Evolutionary conservation across 2,113 vertebrate species (phyloP).

Genomic region (Otus sunia): DNA sequence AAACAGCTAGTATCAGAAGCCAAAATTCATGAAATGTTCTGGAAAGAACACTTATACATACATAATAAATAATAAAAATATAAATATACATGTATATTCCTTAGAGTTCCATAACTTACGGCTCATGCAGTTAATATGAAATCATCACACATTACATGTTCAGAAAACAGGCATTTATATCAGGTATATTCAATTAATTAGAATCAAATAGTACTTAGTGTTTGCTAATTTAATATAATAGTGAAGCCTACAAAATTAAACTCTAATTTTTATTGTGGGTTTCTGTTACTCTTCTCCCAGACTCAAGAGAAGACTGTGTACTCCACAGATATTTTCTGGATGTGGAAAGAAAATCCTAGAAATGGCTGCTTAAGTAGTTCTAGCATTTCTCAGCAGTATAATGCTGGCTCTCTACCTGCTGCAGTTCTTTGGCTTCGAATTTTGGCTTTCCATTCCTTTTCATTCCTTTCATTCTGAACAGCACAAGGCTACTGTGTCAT

Average conservation of each 20-base stretch:
- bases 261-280: neutral
- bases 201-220: neutral
- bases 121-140: neutral
- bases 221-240: neutral
- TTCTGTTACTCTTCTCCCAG: neutral
- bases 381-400: neutral
- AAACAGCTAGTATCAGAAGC: neutral
- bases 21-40: neutral
- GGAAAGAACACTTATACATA: neutral
- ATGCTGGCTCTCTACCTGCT: neutral
- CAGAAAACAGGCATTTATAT: neutral
- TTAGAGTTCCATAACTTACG: neutral
- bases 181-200: neutral
- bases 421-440: neutral
- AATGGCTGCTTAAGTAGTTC: neutral
- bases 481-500: neutral
- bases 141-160: neutral
- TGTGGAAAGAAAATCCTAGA: neutral
- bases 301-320: neutral
- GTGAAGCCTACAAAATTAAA: neutral
- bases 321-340: neutral
- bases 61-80: neutral
- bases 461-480: neutral
- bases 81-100: neutral
- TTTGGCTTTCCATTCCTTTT: neutral